Evolutionary conservation across 2,113 vertebrate species (phyloP).

Genomic region (Dasyprocta punctata): DNA sequence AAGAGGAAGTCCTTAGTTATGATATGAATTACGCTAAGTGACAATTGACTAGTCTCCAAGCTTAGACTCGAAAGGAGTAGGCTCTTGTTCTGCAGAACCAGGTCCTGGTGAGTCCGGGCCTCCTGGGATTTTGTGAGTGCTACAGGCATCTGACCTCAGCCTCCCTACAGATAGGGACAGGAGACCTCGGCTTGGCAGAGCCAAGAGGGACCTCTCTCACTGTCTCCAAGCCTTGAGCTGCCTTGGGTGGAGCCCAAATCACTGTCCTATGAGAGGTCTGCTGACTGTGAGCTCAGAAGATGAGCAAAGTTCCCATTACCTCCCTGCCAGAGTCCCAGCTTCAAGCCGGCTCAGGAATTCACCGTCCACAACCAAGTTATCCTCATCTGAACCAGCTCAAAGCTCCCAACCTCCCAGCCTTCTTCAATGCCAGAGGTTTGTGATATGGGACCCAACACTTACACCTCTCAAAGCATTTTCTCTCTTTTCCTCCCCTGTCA

Average conservation of each 20-base stretch:
- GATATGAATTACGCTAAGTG: not conserved
- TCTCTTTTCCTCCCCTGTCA: not conserved
- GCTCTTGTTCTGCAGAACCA: not conserved
- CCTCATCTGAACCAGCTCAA: not conserved
- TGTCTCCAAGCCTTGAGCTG: not conserved
- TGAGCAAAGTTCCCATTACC: not conserved
- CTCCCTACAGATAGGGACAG: not conserved
- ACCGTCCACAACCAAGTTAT: not conserved
- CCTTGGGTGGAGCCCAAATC: not conserved
- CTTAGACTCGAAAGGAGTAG: not conserved
- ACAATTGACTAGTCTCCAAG: not conserved
- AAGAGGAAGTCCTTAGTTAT: not conserved
- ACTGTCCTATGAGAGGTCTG: not conserved
- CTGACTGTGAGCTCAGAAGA: not conserved
- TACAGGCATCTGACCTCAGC: not conserved
- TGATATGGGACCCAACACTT: too few relatives aligned
- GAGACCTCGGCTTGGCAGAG: not conserved
- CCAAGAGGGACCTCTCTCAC: not conserved
- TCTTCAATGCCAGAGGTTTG: not conserved
- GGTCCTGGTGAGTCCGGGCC: not conserved
- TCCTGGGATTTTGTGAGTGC: not conserved
- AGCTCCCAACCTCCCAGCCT: not conserved
- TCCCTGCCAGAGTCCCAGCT: not conserved
- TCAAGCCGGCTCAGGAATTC: not conserved
- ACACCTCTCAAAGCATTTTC: not conserved